Evolutionary conservation across 2,113 vertebrate genomes (phyloP), one percentile per base, ranked within the genome.

Genomic region (Peromyscus polionotus): DNA sequence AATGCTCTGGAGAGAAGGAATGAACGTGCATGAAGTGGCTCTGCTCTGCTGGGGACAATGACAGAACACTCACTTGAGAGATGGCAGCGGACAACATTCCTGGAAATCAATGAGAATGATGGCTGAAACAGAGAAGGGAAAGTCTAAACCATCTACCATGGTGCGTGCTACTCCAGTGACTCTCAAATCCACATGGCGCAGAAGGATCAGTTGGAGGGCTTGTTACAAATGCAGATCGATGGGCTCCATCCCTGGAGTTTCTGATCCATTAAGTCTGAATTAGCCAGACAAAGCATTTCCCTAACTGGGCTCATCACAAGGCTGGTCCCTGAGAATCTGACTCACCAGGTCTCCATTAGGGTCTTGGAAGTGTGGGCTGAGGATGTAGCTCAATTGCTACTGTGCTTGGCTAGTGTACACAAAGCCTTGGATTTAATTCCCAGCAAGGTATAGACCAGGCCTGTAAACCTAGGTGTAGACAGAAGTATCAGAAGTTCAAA

Each of bases 191-290:
- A 70, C 33, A 16, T 14, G 4, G 54, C 12, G 17, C 13, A 11
- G n/a, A 28, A 28, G 39, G 73, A 33, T 80, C 54, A 7, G 28
- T 33, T n/a, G 33, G 90, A 57, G 11, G 2, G 13, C 33, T 79
- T 76, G 22, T 59, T 93, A 91, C 85, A 59, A 80, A 91, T 48
- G 2, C 48, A 68, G 45, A 89, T 33, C 79, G 20, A 76, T 73
- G 24, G 26, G 61, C 26, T 88, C 68, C 24, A 57, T 48, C 72
- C 26, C 26, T 57, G 26, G 31, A 48, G 31, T 87, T 86, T 93
- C 75, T 93, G 51, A 88, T 73, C 17, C 45, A 73, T n/a, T 79
- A 93, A 68, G 48, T 63, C 93, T 89, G 59, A 28, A 88, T 85
- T 95, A 92, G 48, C 28, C 63, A 75, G 63, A 57, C 28, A 83